phyloP scores from a whole-genome alignment of 2,797 vertebrate species.

The Bucorvus abyssinicus region DNA sequence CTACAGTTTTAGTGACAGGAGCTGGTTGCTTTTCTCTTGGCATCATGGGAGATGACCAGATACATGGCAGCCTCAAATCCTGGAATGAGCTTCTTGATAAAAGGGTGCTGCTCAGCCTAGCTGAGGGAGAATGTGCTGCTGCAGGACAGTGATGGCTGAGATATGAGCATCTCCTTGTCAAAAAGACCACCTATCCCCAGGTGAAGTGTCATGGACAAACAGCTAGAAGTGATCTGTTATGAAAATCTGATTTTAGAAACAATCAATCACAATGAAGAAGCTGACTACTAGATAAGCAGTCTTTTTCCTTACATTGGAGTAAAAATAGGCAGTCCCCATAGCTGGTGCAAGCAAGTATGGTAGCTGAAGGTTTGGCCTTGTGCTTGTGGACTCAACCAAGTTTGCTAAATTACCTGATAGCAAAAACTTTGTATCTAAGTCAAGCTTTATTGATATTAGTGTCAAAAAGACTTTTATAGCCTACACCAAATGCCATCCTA shows the following conservation, averaged over 20 bases:
- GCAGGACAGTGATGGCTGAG: accelerated
- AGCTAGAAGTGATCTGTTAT: background rate
- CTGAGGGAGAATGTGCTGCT: background rate
- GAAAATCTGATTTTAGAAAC: background rate
- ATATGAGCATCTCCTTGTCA: background rate
- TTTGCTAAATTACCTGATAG: background rate
- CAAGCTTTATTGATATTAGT: background rate
- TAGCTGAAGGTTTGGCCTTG: background rate
- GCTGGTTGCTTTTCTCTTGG: background rate
- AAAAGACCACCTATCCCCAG: background rate
- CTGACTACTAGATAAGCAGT: background rate
- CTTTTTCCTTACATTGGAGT: background rate
- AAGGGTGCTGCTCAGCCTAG: background rate
- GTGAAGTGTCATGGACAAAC: background rate
- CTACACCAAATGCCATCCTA: slow-evolving; percentile 3
- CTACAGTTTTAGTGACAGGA: background rate
- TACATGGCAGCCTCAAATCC: background rate
- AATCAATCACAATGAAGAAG: background rate
- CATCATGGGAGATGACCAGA: background rate
- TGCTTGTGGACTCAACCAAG: background rate
- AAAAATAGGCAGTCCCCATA: background rate
- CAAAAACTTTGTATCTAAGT: background rate
- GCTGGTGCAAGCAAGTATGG: background rate
- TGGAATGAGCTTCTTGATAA: background rate
- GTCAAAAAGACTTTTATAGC: slow-evolving; percentile 32